phyloP scores from a whole-genome alignment of 2,113 vertebrate species.

The Odocoileus hemionus region DNA sequence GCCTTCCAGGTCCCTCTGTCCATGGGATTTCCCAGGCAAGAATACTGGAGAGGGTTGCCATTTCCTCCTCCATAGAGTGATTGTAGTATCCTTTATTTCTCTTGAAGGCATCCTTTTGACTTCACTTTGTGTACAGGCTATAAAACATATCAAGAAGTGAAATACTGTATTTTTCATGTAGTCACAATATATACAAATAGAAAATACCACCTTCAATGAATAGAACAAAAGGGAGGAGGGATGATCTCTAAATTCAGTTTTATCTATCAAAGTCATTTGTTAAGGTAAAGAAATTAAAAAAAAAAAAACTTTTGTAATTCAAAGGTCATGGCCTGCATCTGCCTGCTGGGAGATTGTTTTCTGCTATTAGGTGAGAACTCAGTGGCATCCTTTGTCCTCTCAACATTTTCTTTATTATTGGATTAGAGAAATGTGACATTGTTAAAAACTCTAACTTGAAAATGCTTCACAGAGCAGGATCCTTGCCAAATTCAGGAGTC shows the following conservation, averaged over 20 bases:
- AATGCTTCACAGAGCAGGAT: slow-evolving; percentile 52
- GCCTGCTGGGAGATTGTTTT: neutral
- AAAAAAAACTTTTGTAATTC: neutral
- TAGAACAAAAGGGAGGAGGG: neutral
- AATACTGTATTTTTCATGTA: neutral
- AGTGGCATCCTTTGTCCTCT: neutral
- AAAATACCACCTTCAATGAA: neutral
- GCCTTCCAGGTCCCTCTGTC: neutral
- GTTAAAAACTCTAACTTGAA: slow-evolving; percentile 49
- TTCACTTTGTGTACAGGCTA: neutral
- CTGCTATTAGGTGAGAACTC: neutral
- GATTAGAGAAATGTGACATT: slow-evolving; percentile 31
- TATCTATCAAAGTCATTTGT: neutral
- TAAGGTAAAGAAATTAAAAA: neutral
- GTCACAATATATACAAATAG: neutral
- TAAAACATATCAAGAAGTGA: slow-evolving; percentile 6
- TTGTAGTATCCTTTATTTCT: neutral
- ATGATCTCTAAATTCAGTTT: neutral
- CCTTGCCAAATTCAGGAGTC: slow-evolving; percentile 52
- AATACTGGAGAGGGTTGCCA: neutral
- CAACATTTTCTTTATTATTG: slow-evolving; percentile 20
- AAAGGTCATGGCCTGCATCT: neutral
- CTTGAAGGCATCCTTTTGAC: slow-evolving; percentile 16
- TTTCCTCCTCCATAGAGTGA: neutral
- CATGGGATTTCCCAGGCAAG: neutral